Evolutionary conservation across 2,797 vertebrate genomes (phyloP).

Genomic region (Margarornis squamiger): DNA sequence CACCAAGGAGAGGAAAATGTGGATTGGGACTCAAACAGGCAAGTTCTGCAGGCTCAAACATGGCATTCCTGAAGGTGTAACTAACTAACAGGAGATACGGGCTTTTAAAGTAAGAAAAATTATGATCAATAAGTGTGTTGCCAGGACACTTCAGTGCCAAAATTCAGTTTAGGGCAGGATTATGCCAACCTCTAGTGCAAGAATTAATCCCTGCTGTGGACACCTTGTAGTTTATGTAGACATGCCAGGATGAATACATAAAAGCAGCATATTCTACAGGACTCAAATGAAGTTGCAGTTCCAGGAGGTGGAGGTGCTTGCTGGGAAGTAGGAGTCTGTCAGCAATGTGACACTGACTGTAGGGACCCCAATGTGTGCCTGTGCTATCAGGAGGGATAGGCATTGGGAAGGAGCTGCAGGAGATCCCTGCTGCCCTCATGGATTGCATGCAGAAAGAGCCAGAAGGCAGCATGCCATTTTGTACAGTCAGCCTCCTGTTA

Average conservation of each 20-base stretch:
- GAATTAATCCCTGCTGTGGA: rapidly evolving
- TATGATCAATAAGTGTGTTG: background rate
- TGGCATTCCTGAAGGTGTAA: background rate
- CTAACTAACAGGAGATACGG: background rate
- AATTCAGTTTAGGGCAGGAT: background rate
- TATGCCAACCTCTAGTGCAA: background rate
- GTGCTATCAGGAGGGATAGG: background rate
- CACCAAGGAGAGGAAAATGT: background rate
- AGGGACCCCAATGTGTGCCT: background rate
- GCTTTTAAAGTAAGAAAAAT: background rate
- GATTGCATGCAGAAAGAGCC: conserved; percentile 26
- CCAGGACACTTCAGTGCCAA: background rate
- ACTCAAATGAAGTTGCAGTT: background rate
- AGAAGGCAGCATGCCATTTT: conserved; percentile 72
- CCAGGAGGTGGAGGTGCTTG: background rate
- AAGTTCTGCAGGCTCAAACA: background rate
- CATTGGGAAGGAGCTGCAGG: background rate
- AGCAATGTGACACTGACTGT: rapidly evolving
- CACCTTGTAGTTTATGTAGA: background rate
- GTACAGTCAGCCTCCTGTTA: conserved; percentile 73
- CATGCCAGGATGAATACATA: rapidly evolving
- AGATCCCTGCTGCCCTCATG: conserved; percentile 13
- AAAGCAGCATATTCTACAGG: background rate
- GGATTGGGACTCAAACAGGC: background rate
- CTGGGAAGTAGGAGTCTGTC: background rate